Percentiles rank a stretch among this genome's conserved stretches.
Evolutionary conservation across 2,797 vertebrate species (phyloP).

Genomic region (Phyllotis vaccarum): DNA sequence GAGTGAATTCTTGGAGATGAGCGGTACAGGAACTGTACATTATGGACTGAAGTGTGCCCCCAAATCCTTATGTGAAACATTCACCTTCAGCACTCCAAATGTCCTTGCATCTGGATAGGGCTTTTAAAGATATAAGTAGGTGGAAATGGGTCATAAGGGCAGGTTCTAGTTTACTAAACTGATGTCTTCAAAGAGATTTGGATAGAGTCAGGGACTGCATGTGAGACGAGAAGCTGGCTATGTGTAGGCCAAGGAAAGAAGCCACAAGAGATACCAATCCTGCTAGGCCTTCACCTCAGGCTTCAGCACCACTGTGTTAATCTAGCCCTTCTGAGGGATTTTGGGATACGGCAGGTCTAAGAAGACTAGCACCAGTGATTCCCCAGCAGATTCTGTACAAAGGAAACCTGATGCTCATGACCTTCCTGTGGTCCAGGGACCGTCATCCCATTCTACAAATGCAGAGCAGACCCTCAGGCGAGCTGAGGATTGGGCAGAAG

Average conservation of each 20-base stretch:
- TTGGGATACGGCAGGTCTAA: background rate
- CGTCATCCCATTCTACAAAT: background rate
- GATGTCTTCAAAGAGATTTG: background rate
- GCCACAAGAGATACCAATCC: background rate
- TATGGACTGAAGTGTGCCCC: background rate
- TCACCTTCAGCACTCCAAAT: background rate
- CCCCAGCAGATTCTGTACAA: background rate
- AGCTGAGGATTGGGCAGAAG: background rate
- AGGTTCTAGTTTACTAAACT: background rate
- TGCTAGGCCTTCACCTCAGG: background rate
- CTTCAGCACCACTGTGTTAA: background rate
- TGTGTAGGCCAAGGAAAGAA: background rate
- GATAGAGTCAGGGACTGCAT: background rate
- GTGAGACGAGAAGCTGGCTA: too few species aligned
- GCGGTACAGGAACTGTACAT: rapidly evolving
- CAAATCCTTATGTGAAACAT: background rate
- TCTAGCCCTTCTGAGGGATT: background rate
- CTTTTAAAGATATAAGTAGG: background rate
- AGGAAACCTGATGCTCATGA: background rate
- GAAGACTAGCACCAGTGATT: background rate
- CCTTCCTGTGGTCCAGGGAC: background rate
- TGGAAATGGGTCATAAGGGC: background rate
- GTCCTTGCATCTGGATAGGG: background rate
- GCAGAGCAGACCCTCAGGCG: background rate
- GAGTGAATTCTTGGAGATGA: background rate